These are phyloP conservation scores for Dunckerocampus dactyliophorus DNA, from an alignment of 2,113 vertebrate genomes.

Conservation along the genomic window DNA sequence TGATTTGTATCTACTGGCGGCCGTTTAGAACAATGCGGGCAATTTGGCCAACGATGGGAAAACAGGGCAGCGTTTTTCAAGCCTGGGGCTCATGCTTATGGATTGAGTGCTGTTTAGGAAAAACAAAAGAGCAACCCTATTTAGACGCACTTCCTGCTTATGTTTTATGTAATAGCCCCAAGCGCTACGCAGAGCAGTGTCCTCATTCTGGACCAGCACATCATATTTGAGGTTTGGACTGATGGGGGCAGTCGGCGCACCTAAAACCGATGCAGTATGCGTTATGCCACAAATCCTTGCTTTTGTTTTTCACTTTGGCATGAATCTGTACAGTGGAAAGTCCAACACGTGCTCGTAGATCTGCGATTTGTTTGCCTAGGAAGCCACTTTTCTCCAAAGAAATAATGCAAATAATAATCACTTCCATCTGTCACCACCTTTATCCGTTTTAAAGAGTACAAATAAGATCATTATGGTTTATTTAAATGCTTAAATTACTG, in stretches of 20 bases:
- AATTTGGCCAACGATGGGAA: conserved; percentile 69
- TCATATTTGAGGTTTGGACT: conserved; percentile 31
- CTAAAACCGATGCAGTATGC: neutral
- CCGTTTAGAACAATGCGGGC: conserved; percentile 70
- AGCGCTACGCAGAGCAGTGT: conserved; percentile 28
- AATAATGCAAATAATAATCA: too few relatives aligned
- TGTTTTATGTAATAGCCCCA: conserved; percentile 51
- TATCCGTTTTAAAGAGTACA: too few relatives aligned
- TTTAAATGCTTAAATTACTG: too few relatives aligned
- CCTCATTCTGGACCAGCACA: conserved; percentile 35
- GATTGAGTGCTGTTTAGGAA: conserved; percentile 62
- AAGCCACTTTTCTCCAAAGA: too few relatives aligned
- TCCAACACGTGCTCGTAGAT: too few relatives aligned
- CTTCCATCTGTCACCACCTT: too few relatives aligned
- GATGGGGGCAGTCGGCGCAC: conserved; percentile 26
- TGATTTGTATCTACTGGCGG: conserved; percentile 72
- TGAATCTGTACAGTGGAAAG: too few relatives aligned
- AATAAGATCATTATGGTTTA: too few relatives aligned
- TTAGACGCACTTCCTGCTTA: conserved; percentile 58
- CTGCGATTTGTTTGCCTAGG: too few relatives aligned
- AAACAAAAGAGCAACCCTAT: conserved; percentile 53
- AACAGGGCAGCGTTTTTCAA: conserved; percentile 61
- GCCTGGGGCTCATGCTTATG: conserved; percentile 54
- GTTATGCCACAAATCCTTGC: too few relatives aligned
- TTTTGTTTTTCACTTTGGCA: neutral